phyloP scores from a whole-genome alignment of 2,888 invertebrate species.

The Folsomia candida region DNA sequence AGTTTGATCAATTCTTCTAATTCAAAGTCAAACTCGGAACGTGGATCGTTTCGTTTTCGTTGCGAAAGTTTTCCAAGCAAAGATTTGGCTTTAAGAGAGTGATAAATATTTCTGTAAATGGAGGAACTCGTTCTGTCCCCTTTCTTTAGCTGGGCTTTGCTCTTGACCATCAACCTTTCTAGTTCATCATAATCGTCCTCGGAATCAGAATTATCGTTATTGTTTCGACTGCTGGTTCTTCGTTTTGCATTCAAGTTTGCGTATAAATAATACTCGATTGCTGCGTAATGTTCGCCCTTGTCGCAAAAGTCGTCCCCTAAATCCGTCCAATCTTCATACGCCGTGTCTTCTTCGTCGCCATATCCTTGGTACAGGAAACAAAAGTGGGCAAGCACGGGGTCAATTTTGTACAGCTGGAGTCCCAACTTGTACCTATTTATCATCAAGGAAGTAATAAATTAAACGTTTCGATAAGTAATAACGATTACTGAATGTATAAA shows the following conservation, averaged over 20 bases:
- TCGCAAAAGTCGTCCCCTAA: constrained; percentile 28
- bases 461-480: too few species aligned
- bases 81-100: constrained; percentile 28
- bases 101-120: constrained; percentile 32
- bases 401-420: constrained; percentile 27
- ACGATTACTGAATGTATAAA: too few species aligned
- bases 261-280: constrained; percentile 25
- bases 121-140: constrained; percentile 28
- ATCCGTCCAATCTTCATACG: constrained; percentile 24
- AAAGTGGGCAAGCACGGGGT: constrained; percentile 38
- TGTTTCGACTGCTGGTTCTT: not conserved
- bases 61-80: constrained; percentile 22
- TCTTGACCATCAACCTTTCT: not conserved
- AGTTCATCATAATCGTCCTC: not conserved
- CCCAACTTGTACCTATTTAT: constrained; percentile 36
- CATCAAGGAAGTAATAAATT: too few species aligned
- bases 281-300: constrained; percentile 30
- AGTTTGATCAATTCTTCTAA: constrained; percentile 39
- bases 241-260: not conserved
- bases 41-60: constrained; percentile 13
- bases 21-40: constrained; percentile 18
- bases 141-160: constrained; percentile 19
- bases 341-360: not conserved
- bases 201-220: not conserved
- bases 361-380: constrained; percentile 33